Base-by-base conservation (phyloP, 2,888 invertebrate genomes). In the Metallyticus violacea region DNA sequence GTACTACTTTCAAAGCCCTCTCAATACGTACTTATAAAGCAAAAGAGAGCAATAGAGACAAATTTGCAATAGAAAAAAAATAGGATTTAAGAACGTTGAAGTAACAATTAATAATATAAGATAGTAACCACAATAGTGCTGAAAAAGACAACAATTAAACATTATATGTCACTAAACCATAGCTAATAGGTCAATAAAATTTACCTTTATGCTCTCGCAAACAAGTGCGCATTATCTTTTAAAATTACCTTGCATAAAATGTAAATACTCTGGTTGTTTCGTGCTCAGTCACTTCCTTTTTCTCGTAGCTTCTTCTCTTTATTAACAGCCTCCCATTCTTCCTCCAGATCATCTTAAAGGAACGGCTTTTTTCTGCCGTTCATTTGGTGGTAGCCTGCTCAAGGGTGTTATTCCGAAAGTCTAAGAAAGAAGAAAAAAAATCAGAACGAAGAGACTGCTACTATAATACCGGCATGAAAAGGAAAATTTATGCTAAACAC, bases 401-500 rank as follows among this genome's bases (percentile, higher is more conserved):
- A 62, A 62, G 40, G 40, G 40, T 62, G 40, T 62, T 62, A 62
- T 62, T 62, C 40, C 40, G 40, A 62, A 62, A 62, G 15, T 62
- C 40, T 62, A 62, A 62, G 40, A 4, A 62, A 22, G 22, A 62
- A 15, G 22, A 62, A 62, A 62, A 62, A 62, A 3, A n/a, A n/a
- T n/a, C n/a, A n/a, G n/a, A n/a, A n/a, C n/a, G n/a, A 62, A 62
- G 26, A 78, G 80, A 27, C 29, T 80, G 80, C 29, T 29, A 80
- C 30, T 80, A 30, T 15, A 80, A 80, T 80, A 28, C 22, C 80
- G 30, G n/a, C 28, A 15, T 29, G 26, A 78, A 15, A 7, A 40
- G 79, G 85, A 30, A 85, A 85, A 85, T 85, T 79, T 85, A 85
- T 85, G 85, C 62, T 79, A 85, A 85, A 79, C 85, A 85, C 79